phyloP scores from a whole-genome alignment of 2,113 vertebrate genomes.

The Notothenia rossii region DNA sequence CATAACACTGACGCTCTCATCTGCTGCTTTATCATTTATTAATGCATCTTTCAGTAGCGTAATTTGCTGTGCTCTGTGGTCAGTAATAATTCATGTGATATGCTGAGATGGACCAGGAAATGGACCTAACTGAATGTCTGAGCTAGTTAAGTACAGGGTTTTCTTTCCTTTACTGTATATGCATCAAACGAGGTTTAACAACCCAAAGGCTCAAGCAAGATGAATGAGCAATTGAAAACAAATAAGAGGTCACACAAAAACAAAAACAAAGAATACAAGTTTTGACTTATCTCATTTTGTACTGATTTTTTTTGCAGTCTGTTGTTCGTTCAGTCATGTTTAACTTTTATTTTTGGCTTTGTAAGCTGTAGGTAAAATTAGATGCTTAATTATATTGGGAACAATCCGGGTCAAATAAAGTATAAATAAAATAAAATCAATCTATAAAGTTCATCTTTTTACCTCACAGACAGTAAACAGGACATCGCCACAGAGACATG shows the following conservation, averaged over 20 bases:
- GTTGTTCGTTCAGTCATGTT: too few relatives aligned
- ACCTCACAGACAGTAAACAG: background rate
- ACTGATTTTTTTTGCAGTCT: too few relatives aligned
- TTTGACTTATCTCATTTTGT: background rate
- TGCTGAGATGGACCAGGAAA: constrained; percentile 15
- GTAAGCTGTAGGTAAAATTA: too few relatives aligned
- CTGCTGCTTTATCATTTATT: constrained; percentile 74
- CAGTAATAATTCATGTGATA: constrained; percentile 58
- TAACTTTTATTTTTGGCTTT: too few relatives aligned
- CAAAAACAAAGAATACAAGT: background rate
- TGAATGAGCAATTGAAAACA: background rate
- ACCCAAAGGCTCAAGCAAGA: background rate
- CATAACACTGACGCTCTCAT: constrained; percentile 63
- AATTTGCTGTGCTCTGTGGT: constrained; percentile 47
- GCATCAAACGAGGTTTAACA: background rate
- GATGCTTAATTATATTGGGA: too few relatives aligned
- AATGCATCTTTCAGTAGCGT: constrained; percentile 64
- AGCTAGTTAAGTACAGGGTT: background rate
- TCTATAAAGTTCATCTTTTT: background rate
- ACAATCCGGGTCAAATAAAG: too few relatives aligned
- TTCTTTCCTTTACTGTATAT: background rate
- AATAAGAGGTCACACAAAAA: background rate
- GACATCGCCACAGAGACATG: background rate
- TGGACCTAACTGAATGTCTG: constrained; percentile 12
- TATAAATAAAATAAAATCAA: too few relatives aligned